Evolutionary conservation across 2,797 vertebrate genomes (phyloP), one percentile per base, ranked within the genome.

Genomic region (Chelon auratus): DNA sequence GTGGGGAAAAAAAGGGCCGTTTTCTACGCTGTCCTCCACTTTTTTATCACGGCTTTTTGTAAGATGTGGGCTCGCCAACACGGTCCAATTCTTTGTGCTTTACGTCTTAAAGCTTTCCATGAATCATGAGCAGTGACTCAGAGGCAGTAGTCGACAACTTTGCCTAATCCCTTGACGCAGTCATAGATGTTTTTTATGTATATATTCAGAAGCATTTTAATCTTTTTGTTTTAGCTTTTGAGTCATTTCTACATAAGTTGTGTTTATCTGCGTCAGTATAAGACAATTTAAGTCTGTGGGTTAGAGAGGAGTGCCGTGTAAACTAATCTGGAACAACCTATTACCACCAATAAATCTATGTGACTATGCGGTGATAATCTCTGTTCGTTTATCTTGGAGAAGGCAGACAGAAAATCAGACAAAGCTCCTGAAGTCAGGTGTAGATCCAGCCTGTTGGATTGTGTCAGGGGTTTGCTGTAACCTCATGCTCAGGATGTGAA

Each of bases 321-420:
- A 74, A 63, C 43, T 70, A 30, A 58, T 68, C 39, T 61, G 18
- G n/a, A 53, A 30, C 63, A 50, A 61, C 52, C 53, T 69, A 69
- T 69, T 73, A 62, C 52, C 51, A 60, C 50, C 36, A 59, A 66
- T 62, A 30, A 22, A 52, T 56, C 51, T 76, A 56, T 45, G 60
- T 55, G 30, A 50, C 33, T 67, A 57, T 30, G 15, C 20, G 55
- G 64, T 55, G 62, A 64, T 68, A 53, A 77, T 67, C 68, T 50
- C n/a, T 56, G 37, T 36, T 65, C 43, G 57, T 62, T 54, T 24
- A 47, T 61, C 33, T 26, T 55, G 18, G 33, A 48, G 51, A 59
- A 26, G 39, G 42, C 50, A 36, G 10, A 8, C 10, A 42, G 14
- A 40, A 33, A 57, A 63, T 39, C 39, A 22, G 9, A 79, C 14